phyloP scores from a whole-genome alignment of 2,888 invertebrate genomes.

The Phaedon cochleariae region DNA sequence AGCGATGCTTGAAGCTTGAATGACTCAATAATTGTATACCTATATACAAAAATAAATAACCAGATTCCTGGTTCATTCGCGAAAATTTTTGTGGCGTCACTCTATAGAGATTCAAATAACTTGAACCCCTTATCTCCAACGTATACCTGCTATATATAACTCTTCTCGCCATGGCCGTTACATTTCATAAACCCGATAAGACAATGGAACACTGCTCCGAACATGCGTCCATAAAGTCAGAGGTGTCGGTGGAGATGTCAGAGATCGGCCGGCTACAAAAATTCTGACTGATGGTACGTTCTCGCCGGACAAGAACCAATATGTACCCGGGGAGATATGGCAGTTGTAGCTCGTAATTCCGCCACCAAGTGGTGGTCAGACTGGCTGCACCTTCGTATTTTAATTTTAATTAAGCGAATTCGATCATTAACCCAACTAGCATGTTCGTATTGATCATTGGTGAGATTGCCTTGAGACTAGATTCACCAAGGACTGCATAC shows the following conservation, averaged over 20 bases:
- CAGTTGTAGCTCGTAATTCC: slow-evolving; percentile 48
- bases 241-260: slow-evolving; percentile 28
- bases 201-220: slow-evolving; percentile 26
- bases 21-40: no score
- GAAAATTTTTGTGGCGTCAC: no score
- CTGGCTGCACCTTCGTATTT: slow-evolving; percentile 54
- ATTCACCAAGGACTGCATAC: slow-evolving; percentile 50
- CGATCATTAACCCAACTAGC: slow-evolving; percentile 56
- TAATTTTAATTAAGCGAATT: slow-evolving; percentile 61
- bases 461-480: slow-evolving; percentile 59
- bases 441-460: slow-evolving; percentile 57
- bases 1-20: no score
- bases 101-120: neutral
- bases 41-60: no score
- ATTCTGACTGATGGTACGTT: slow-evolving; percentile 44
- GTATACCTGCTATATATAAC: neutral
- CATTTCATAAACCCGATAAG: slow-evolving; percentile 6
- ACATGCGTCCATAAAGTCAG: slow-evolving; percentile 29
- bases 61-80: no score
- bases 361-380: neutral
- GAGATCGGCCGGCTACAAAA: slow-evolving; percentile 32
- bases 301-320: slow-evolving; percentile 44
- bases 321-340: slow-evolving; percentile 49
- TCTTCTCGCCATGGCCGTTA: neutral
- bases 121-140: neutral